phyloP scores from a whole-genome alignment of 2,888 invertebrate species.

The Agrochola macilenta region DNA sequence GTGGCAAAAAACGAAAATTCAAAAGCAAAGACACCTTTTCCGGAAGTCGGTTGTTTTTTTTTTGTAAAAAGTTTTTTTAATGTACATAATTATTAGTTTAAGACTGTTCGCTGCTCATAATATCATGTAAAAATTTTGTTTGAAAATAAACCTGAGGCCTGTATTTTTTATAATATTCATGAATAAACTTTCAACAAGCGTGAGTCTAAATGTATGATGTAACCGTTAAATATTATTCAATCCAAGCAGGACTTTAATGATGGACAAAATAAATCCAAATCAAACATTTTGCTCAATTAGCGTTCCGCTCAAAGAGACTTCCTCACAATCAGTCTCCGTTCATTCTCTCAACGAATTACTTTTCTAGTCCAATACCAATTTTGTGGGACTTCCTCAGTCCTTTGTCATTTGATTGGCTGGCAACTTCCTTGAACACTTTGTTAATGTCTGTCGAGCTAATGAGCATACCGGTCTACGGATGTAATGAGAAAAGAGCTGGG shows the following conservation, averaged over 20 bases:
- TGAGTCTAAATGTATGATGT: background rate
- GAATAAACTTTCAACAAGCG: background rate
- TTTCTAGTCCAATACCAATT: constrained; percentile 39
- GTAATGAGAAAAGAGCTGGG: background rate
- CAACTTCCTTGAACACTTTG: constrained; percentile 29
- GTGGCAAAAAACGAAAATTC: no score
- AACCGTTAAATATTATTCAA: background rate
- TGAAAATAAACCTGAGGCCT: background rate
- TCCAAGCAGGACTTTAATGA: background rate
- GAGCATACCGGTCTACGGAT: background rate
- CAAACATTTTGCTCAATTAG: constrained; percentile 15
- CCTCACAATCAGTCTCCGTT: constrained; percentile 26
- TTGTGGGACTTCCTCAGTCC: constrained; percentile 25
- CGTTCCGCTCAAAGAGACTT: constrained; percentile 21
- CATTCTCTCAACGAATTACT: constrained; percentile 41
- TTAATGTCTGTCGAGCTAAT: constrained; percentile 48
- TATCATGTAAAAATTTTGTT: background rate
- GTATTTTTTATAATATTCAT: background rate
- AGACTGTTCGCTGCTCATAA: background rate
- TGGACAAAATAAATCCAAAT: constrained; percentile 4
- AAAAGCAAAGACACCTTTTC: no score
- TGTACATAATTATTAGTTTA: background rate
- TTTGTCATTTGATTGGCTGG: constrained; percentile 50
- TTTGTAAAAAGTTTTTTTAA: no score
- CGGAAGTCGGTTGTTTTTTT: no score